Evolutionary conservation across 2,888 invertebrate genomes (phyloP), one percentile per base, ranked within the genome.

Genomic region (Diaphora mendica): DNA sequence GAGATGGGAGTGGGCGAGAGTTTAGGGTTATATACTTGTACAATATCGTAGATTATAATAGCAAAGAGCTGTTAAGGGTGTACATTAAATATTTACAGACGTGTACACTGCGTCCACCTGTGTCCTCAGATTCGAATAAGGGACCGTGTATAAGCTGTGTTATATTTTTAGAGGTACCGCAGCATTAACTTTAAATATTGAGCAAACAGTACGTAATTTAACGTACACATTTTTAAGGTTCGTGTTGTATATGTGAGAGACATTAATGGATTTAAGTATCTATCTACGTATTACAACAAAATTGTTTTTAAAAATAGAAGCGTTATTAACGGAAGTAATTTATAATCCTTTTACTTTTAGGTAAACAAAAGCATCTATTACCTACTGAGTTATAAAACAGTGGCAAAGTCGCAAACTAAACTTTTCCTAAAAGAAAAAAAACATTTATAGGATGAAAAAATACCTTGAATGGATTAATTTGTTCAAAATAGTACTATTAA

Each of bases 1-100:
- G 75, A 77, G 70, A 73, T 66, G 77, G 39, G 69, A 76, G 77
- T 79, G 68, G 75, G 73, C 23, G 70, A 70, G 79, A 74, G 75
- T 75, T 74, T 80, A 78, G 76, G 77, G 77, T 77, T 82, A 75
- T 75, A 82, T 72, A 79, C 77, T 74, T 76, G 66, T 76, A 79
- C 78, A 78, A 82, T 80, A 82, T 79, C 73, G 78, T 80, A 80
- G 81, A 84, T 85, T 86, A 87, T 89, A 88, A 90, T 87, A 87
- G 87, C 89, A 86, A 83, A 85, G 86, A 89, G 89, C 88, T 89
- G 91, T 90, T 91, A 91, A 88, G 91, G 86, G 85, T 87, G 85
- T 89, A 88, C 91, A 93, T 94, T 89, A 92, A 94, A 93, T 93
- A 94, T 94, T 93, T 91, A 94, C 87, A 87, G 86, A 83, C 84